Evolutionary conservation across 2,113 vertebrate genomes (phyloP).

Genomic region (Spilogale gracilis): DNA sequence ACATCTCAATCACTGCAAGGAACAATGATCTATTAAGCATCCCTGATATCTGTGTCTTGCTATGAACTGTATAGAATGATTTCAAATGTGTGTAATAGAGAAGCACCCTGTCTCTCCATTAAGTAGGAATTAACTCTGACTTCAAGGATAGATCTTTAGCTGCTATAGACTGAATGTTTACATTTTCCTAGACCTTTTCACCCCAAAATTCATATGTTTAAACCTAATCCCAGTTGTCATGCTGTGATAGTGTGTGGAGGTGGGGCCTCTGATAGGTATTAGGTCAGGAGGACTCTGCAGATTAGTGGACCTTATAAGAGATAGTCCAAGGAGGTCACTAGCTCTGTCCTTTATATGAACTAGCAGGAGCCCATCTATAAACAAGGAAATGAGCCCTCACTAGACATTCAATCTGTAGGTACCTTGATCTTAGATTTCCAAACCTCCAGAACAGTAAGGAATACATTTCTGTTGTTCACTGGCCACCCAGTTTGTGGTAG

Average conservation of each 20-base stretch:
- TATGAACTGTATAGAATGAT: neutral
- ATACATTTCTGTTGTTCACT: neutral
- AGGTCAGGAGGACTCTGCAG: neutral
- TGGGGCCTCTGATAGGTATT: neutral
- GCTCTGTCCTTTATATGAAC: neutral
- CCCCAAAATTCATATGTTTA: neutral
- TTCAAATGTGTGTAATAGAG: neutral
- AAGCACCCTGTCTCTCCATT: neutral
- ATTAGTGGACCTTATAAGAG: neutral
- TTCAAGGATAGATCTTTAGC: neutral
- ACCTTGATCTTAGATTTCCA: neutral
- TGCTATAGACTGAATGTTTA: neutral
- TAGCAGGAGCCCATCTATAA: neutral
- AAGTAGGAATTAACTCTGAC: neutral
- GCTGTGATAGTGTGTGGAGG: neutral
- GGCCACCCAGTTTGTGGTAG: neutral
- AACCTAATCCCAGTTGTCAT: neutral
- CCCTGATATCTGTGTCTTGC: neutral
- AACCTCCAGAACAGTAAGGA: neutral
- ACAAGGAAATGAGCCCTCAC: neutral
- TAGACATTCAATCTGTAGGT: neutral
- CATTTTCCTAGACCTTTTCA: neutral
- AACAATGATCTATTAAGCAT: neutral
- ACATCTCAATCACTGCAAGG: neutral
- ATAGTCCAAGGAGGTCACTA: neutral